Evolutionary conservation across 1,140 invertebrate species (phyloP), one percentile per base, ranked within the genome.

Genomic region (Zaprionus vittiger): DNA sequence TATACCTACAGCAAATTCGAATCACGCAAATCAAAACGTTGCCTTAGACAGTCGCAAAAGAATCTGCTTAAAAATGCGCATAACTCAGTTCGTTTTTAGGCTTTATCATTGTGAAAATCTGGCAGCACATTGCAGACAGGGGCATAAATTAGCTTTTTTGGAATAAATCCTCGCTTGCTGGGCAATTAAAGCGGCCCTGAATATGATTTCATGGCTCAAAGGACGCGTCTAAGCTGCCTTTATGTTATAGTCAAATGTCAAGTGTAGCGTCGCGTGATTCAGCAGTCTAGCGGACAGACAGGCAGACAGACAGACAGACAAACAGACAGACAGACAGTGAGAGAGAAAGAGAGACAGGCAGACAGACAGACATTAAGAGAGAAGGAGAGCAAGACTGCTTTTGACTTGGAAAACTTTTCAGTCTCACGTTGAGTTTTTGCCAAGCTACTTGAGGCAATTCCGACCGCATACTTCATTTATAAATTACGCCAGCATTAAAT

Each of bases 401-500:
- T 12, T 12, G 47, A 73, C 64, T 68, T 61, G 71, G 31, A 28
- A 55, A 73, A 66, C 20, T 73, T 73, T 73, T 66, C 20, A 49
- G 62, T 73, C 63, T 66, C 63, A 34, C 38, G 34, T 64, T 52
- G 24, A 9, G 26, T 20, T 47, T 38, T n/a, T 37, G 12, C 34
- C 15, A n/a, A 56, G 31, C 52, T 52, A 75, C 66, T 70, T 57
- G 73, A 75, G 52, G 68, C 64, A 63, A 67, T 44, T 52, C n/a
- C 26, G 38, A 56, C 66, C 60, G 62, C 73, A 89, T 89, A 89
- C 84, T 89, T 89, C 84, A 89, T 89, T 90, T 90, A 90, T 90
- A 89, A 89, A 89, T 90, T 89, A 84, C 84, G 74, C 71, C 71
- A 68, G 71, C 84, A 81, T 89, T 84, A 87, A 87, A 89, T 79